Base-by-base conservation (phyloP, 1,140 invertebrate genomes). In the Spodoptera frugiperda region DNA sequence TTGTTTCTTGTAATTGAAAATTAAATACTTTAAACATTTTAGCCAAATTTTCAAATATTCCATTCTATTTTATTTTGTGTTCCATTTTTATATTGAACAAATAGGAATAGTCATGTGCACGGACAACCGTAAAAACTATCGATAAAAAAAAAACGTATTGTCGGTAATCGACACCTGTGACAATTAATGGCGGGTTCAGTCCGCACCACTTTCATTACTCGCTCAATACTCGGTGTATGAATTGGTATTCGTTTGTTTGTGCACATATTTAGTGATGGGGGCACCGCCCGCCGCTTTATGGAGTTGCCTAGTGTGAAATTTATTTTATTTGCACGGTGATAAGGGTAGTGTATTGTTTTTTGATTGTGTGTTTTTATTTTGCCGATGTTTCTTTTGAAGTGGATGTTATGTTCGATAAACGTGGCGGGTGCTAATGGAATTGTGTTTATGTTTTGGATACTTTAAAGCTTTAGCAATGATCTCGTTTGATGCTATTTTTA, bases 131-230 rank as follows among this genome's bases (percentile, higher is more conserved):
- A 78, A 78, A 78, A 76, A 61, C 15, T 46, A 77, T 61, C 49
- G 48, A 53, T 65, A 78, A 39, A 39, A 73, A n/a, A 77, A 53
- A 65, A 53, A 33, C 57, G 55, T 71, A 53, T 54, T 55, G 49
- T 80, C 78, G 80, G 87, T 87, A 90, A 91, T 91, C 88, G 86
- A 85, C 90, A 92, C 90, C 87, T 92, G 90, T 76, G 89, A 90
- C 89, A 86, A 92, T 89, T 91, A 90, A 91, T 89, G 86, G 78
- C 53, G 80, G 76, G 74, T 79, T 80, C 78, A 80, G 80, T 61
- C 81, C 77, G 78, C 85, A 87, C 83, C 84, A 87, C 84, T 90
- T 90, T 87, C 82, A 89, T 90, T 92, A 87, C 82, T 80, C 73
- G 78, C 71, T 71, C 61, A 39, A 19, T 63, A 63, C 59, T 63